Evolutionary conservation across 2,888 invertebrate species (phyloP), one percentile per base, ranked within the genome.

Genomic region (Tinea semifulvella): DNA sequence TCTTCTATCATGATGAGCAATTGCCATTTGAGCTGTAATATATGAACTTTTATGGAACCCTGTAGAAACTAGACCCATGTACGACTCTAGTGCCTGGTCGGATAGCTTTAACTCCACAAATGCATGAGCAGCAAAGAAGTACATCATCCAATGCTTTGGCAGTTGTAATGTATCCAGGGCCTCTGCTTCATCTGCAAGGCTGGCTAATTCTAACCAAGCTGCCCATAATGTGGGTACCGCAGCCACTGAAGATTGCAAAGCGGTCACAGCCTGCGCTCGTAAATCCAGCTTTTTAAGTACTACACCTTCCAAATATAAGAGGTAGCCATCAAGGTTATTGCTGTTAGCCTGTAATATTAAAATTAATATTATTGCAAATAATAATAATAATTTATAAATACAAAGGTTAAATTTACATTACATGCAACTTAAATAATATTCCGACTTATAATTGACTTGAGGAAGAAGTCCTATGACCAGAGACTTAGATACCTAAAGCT

Each of bases 101-200:
- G 94, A 91, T 49, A 94, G 80, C 58, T 96, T 92, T 43, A 96
- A 82, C 63, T 97, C 96, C 45, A 96, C 84, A 73, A 92, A 94
- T 10, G 92, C 89, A 65, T 96, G 93, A 0, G 91, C 96, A 48
- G 92, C 82, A 68, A 98, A 98, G 61, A 98, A 92, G 53, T 92
- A 86, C 67, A 91, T 91, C 85, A 98, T 94, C 98, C 98, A 98
- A 68, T 96, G 95, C 52, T 89, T 87, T 0, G 96, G 96, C 31
- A 91, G 65, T 47, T 84, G 82, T 3, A 89, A 62, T 2, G 84
- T 79, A 47, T 86, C 83, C 14, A 91, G 61, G 43, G 89, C 91
- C 57, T 92, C 91, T 67, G 90, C 89, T 56, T 93, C 92, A 49
- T 88, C 86, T 44, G 98, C 88, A 1, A 98, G 75, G 6, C 90